These are phyloP conservation scores for Hydraecia micacea DNA, from an alignment of 2,888 invertebrate species.

Conservation along the genomic window DNA sequence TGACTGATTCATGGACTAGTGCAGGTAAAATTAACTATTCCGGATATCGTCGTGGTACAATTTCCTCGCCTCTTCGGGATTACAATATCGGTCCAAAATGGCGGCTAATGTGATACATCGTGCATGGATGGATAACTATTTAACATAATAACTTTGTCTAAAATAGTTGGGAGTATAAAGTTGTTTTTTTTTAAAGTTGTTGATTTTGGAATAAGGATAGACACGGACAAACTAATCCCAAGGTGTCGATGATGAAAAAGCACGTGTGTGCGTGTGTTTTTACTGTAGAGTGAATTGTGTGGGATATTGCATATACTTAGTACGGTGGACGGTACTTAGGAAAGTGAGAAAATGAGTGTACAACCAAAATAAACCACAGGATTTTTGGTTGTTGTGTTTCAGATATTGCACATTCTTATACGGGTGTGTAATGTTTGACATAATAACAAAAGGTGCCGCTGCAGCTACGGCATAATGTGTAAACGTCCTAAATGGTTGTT, in stretches of 20 bases:
- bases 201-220: neutral
- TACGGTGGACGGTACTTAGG: neutral
- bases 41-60: neutral
- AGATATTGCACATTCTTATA: neutral
- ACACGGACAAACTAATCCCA: neutral
- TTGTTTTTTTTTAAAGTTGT: neutral
- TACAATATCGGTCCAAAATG: neutral
- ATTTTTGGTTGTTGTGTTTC: neutral
- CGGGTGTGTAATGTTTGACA: too few species aligned
- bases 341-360: neutral
- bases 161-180: neutral
- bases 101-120: neutral
- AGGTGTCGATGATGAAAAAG: neutral
- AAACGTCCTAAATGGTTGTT: too few species aligned
- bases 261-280: neutral
- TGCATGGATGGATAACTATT: neutral
- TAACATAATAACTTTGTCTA: neutral
- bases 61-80: neutral
- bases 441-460: too few species aligned
- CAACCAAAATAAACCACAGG: neutral
- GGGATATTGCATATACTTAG: neutral
- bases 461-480: too few species aligned
- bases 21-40: neutral
- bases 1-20: constrained; percentile 16
- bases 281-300: neutral